Evolutionary conservation across 2,888 invertebrate genomes (phyloP).

Genomic region (Physocephala rufipes): DNA sequence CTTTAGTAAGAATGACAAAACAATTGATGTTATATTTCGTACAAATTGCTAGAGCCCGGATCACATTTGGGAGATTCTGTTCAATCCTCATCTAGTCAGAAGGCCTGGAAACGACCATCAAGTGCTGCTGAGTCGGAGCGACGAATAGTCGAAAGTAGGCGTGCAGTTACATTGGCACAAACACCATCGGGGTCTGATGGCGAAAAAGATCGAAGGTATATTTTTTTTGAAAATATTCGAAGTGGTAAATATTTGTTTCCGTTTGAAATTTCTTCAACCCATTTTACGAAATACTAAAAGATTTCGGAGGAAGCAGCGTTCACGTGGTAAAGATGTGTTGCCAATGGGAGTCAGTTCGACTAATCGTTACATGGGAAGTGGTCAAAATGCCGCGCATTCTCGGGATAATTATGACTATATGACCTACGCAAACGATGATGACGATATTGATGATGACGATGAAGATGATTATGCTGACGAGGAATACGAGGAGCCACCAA

Average conservation of each 20-base stretch:
- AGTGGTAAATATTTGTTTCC: neutral
- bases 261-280: neutral
- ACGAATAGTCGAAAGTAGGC: constrained; percentile 62
- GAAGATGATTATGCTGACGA: constrained; percentile 55
- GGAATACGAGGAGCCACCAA: constrained; percentile 56
- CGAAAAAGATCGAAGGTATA: constrained; percentile 68
- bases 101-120: constrained; percentile 69
- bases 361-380: constrained; percentile 33
- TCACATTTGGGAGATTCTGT: constrained; percentile 34
- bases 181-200: constrained; percentile 68
- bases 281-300: constrained; percentile 44
- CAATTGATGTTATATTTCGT: too few relatives aligned
- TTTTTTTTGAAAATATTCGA: neutral
- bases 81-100: constrained; percentile 53
- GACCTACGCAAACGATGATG: constrained; percentile 55
- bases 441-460: constrained; percentile 60
- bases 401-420: constrained; percentile 63
- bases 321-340: constrained; percentile 58
- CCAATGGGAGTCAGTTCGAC: constrained; percentile 5
- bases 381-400: constrained; percentile 43
- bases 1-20: neutral
- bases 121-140: constrained; percentile 71
- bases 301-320: constrained; percentile 67
- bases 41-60: constrained; percentile 50
- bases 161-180: constrained; percentile 52